Percentiles rank a stretch among this genome's conserved stretches.
Evolutionary conservation across 2,888 invertebrate species (phyloP).

Genomic region (Leptodirus hochenwartii): DNA sequence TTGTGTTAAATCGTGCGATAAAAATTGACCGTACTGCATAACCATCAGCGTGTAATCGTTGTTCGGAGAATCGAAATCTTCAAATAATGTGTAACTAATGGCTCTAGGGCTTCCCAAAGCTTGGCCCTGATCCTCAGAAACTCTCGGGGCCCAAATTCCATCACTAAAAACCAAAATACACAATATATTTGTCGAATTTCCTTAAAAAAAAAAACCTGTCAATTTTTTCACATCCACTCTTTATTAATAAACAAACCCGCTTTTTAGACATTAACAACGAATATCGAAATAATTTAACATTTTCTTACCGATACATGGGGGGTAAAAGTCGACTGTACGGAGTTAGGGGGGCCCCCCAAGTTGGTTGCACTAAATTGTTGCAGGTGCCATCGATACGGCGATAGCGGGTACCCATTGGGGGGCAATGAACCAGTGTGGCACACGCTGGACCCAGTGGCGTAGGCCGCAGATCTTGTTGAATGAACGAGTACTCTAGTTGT

Average conservation of each 20-base stretch:
- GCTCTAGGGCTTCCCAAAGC: constrained; percentile 45
- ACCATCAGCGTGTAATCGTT: constrained; percentile 42
- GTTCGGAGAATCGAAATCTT: constrained; percentile 40
- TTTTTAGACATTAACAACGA: no score
- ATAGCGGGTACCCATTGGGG: constrained; percentile 32
- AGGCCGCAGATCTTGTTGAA: constrained; percentile 25
- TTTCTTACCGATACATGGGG: constrained; percentile 47
- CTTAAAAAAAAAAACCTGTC: no score
- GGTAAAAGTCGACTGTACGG: constrained; percentile 46
- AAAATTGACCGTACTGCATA: constrained; percentile 67
- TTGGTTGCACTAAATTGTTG: constrained; percentile 50
- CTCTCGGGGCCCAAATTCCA: constrained; percentile 40
- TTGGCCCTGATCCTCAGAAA: constrained; percentile 31
- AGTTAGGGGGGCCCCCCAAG: constrained; percentile 53
- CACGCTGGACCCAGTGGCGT: constrained; percentile 28
- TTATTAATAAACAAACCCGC: no score
- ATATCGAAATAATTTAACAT: constrained; percentile 7
- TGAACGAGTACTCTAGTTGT: constrained; percentile 28
- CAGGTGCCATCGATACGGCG: constrained; percentile 65
- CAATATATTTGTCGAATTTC: background rate
- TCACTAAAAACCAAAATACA: constrained; percentile 18
- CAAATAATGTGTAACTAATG: constrained; percentile 44
- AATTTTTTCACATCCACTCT: no score
- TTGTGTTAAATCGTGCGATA: constrained; percentile 57
- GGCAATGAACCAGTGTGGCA: constrained; percentile 26